Conservation (phyloP, 2,113 vertebrate species). For the Ammodytes marinus region DNA sequence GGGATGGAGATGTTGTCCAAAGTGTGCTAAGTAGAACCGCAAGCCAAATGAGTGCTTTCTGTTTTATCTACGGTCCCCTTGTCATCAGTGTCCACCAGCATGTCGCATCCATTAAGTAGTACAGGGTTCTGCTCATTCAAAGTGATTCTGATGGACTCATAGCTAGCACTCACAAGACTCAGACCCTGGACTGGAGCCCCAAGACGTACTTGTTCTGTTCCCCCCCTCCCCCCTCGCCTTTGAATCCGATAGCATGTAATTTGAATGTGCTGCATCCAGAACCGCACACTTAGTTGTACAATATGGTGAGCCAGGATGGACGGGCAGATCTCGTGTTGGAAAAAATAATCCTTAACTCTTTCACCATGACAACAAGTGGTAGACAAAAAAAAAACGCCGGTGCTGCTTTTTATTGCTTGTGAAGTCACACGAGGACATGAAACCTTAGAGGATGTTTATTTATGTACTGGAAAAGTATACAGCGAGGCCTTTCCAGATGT, state of each 20-base stretch:
- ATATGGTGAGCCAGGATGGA: constrained; percentile 66
- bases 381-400: constrained; percentile 28
- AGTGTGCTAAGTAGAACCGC: neutral
- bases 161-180: constrained; percentile 60
- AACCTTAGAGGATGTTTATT: constrained; percentile 74
- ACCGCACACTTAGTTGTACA: constrained; percentile 77
- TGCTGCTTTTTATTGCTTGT: constrained; percentile 56
- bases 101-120: constrained; percentile 6
- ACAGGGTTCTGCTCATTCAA: constrained; percentile 55
- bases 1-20: constrained; percentile 8
- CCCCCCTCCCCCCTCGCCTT: constrained; percentile 40
- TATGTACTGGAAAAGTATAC: constrained; percentile 65
- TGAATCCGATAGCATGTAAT: constrained; percentile 83
- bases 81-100: constrained; percentile 14
- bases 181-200: constrained; percentile 48
- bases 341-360: constrained; percentile 65
- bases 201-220: constrained; percentile 26
- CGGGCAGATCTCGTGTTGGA: constrained; percentile 40
- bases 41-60: constrained; percentile 10
- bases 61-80: constrained; percentile 34
- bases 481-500: constrained; percentile 65
- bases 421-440: constrained; percentile 67
- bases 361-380: constrained; percentile 55
- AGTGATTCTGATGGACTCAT: constrained; percentile 67
- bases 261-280: constrained; percentile 80